Conservation (phyloP, 37 sponge, comb jelly and placozoan species). For the Aphrocallistes beatrix region DNA sequence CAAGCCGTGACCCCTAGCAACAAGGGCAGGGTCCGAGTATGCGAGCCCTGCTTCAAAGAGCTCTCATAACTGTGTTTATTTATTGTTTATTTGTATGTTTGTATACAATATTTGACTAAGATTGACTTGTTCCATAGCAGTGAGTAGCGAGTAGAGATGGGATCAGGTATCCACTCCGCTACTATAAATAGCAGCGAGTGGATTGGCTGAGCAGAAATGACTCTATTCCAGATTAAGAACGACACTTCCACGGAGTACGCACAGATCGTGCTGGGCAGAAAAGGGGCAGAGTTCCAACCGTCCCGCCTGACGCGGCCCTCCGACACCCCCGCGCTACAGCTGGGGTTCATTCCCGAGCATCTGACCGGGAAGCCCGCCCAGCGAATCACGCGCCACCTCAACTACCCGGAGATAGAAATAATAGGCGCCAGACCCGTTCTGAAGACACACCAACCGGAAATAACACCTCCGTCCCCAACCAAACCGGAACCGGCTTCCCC, state of each 20-base stretch:
- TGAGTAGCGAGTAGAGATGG: too few species aligned
- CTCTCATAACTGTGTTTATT: not conserved
- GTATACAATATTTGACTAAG: too few species aligned
- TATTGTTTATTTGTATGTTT: too few species aligned
- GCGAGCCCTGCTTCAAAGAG: not conserved
- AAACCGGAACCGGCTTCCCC: not conserved
- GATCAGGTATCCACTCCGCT: not conserved
- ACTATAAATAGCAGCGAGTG: slow-evolving; percentile 11
- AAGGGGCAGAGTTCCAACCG: not conserved
- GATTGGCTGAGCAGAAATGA: too few species aligned
- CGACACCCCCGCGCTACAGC: not conserved
- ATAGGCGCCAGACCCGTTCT: too few species aligned
- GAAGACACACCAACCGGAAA: too few species aligned
- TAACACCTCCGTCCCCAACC: not conserved
- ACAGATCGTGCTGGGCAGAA: not conserved
- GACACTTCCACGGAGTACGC: not conserved
- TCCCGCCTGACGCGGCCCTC: not conserved
- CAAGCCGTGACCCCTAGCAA: slow-evolving; percentile 34
- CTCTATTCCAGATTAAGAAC: not conserved
- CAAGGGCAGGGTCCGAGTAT: slow-evolving; percentile 22
- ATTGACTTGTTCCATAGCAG: too few species aligned
- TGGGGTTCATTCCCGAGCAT: not conserved
- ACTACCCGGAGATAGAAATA: not conserved
- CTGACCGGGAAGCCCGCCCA: not conserved
- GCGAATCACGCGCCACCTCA: not conserved